Percentiles rank a stretch among this genome's conserved stretches.
Evolutionary conservation across 2,797 vertebrate genomes (phyloP).

Genomic region (Sparus aurata): DNA sequence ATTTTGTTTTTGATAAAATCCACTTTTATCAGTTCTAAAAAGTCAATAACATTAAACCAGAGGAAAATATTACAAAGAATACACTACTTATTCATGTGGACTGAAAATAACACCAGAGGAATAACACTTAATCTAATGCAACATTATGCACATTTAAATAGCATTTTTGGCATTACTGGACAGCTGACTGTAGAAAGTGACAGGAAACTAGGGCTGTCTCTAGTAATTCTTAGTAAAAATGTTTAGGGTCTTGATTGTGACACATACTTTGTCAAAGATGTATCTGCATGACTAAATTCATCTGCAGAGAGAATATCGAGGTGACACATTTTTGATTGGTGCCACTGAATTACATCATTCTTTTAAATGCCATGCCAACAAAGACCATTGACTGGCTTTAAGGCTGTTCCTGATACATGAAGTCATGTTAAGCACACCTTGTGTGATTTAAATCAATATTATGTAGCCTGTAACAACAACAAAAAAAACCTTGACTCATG

Average conservation of each 20-base stretch:
- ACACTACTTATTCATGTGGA: neutral
- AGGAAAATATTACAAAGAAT: slow-evolving; percentile 8
- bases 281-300: neutral
- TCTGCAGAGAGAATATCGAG: neutral
- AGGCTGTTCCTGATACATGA: neutral
- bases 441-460: neutral
- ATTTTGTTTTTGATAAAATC: neutral
- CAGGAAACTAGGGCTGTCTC: neutral
- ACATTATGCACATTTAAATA: neutral
- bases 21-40: slow-evolving; percentile 25
- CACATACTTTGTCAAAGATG: neutral
- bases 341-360: neutral
- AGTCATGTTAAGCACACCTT: neutral
- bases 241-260: neutral
- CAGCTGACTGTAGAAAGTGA: neutral
- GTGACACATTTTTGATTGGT: neutral
- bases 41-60: neutral
- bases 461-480: neutral
- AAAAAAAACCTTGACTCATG: neutral
- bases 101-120: neutral
- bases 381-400: neutral
- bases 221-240: neutral
- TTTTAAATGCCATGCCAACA: neutral
- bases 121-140: slow-evolving; percentile 2
- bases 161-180: slow-evolving; percentile 5